phyloP scores from a whole-genome alignment of 1,140 invertebrate genomes.

The Scaptomyza montana region DNA sequence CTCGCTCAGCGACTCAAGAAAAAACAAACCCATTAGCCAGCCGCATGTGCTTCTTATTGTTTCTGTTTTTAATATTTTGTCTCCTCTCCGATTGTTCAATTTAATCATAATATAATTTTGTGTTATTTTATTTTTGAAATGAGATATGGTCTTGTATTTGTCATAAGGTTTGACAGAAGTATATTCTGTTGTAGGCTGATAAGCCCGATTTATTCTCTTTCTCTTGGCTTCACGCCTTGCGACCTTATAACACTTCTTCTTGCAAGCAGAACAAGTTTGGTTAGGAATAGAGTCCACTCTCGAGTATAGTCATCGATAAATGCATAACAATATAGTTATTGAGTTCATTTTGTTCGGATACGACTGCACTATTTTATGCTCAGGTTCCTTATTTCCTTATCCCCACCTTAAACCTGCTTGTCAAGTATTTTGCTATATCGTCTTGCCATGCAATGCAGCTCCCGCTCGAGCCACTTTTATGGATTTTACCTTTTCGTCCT shows the following conservation, averaged over 20 bases:
- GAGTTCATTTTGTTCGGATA: no score
- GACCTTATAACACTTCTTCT: slow-evolving; percentile 9
- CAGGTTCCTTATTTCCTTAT: slow-evolving; percentile 36
- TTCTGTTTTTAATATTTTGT: slow-evolving; percentile 9
- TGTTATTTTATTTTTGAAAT: slow-evolving; percentile 14
- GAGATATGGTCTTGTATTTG: background rate
- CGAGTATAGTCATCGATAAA: no score
- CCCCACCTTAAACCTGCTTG: background rate
- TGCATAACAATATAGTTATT: no score
- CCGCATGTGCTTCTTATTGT: slow-evolving; percentile 7
- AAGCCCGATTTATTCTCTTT: background rate
- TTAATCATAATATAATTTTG: slow-evolving; percentile 11
- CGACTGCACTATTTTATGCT: slow-evolving; percentile 66
- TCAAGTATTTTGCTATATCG: slow-evolving; percentile 68
- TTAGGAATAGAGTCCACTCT: no score
- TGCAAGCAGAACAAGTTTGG: no score
- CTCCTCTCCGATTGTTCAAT: slow-evolving; percentile 5
- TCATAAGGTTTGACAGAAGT: no score
- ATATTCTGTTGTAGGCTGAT: background rate
- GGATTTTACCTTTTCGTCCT: slow-evolving; percentile 38
- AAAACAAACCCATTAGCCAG: slow-evolving; percentile 24
- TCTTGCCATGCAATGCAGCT: slow-evolving; percentile 69
- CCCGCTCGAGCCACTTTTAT: slow-evolving; percentile 49
- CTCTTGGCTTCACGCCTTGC: slow-evolving; percentile 28
- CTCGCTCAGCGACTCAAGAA: slow-evolving; percentile 37